Evolutionary conservation across 2,888 invertebrate species (phyloP).

Genomic region (Nemotelus pantherinus): DNA sequence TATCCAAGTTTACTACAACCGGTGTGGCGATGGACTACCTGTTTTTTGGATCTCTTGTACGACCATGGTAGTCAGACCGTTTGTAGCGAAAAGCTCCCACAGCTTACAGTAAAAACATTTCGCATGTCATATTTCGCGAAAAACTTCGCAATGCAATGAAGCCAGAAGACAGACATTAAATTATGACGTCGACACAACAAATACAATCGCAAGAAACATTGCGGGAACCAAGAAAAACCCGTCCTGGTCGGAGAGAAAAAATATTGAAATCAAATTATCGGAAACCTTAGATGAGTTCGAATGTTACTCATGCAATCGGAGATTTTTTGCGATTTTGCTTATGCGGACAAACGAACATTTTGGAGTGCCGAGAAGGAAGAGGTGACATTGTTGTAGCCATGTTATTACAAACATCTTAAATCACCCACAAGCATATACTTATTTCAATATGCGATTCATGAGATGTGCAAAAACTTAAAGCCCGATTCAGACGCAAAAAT

Average conservation of each 20-base stretch:
- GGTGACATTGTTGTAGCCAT: not conserved
- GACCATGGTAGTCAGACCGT: constrained; percentile 10
- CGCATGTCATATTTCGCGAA: not conserved
- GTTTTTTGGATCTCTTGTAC: not conserved
- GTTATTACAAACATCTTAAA: not conserved
- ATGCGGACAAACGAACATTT: not conserved
- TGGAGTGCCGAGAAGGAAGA: not conserved
- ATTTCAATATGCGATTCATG: not conserved
- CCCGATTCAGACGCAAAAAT: not conserved
- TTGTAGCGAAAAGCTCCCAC: not conserved
- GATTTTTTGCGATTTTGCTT: not conserved
- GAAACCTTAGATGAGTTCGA: too few relatives aligned
- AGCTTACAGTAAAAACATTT: not conserved
- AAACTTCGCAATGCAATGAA: not conserved
- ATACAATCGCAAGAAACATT: too few relatives aligned
- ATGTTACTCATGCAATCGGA: too few relatives aligned
- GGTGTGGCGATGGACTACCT: not conserved
- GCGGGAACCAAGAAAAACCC: too few relatives aligned
- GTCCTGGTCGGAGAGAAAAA: too few relatives aligned
- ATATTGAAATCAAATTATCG: too few relatives aligned
- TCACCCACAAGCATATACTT: constrained; percentile 16
- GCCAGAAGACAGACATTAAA: too few relatives aligned
- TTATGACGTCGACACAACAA: too few relatives aligned
- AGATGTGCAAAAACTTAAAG: constrained; percentile 17
- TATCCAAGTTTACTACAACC: too few relatives aligned